Conservation (phyloP, 2,113 vertebrate genomes). For the Gavia stellata region DNA sequence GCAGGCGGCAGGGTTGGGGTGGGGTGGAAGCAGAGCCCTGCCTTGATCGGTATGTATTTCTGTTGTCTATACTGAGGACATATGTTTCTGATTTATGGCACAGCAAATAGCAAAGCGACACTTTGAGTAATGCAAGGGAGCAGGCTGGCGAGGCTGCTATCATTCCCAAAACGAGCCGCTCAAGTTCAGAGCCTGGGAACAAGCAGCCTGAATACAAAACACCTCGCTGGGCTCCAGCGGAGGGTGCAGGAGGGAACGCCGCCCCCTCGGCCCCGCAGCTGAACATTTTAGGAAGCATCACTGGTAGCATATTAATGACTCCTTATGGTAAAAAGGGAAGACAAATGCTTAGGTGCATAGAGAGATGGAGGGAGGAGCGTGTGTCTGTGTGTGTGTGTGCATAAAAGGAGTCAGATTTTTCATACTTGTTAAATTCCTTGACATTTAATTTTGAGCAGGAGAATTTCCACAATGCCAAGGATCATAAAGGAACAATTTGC, state of each 20-base stretch:
- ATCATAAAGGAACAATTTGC: constrained; percentile 61
- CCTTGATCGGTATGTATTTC: not conserved
- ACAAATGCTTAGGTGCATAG: not conserved
- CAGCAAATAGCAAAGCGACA: not conserved
- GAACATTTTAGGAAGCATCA: not conserved
- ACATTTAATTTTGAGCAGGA: constrained; percentile 45
- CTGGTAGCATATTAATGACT: not conserved
- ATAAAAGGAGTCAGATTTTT: not conserved
- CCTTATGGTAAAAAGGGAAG: not conserved
- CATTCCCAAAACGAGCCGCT: not conserved
- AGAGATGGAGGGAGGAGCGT: not conserved
- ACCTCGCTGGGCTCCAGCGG: accelerated
- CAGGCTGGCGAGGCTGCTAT: not conserved
- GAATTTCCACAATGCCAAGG: constrained; percentile 35
- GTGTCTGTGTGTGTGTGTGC: too few relatives aligned
- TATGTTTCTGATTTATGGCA: not conserved
- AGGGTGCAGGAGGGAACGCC: not conserved
- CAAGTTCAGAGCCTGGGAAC: not conserved
- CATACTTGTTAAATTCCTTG: constrained; percentile 34
- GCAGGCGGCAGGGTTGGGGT: not conserved
- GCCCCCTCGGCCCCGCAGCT: not conserved
- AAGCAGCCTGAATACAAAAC: not conserved
- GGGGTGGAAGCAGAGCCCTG: not conserved
- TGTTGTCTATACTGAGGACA: not conserved
- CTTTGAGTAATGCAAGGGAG: not conserved